Evolutionary conservation across 2,888 invertebrate genomes (phyloP).

Genomic region (Lymantria monacha): DNA sequence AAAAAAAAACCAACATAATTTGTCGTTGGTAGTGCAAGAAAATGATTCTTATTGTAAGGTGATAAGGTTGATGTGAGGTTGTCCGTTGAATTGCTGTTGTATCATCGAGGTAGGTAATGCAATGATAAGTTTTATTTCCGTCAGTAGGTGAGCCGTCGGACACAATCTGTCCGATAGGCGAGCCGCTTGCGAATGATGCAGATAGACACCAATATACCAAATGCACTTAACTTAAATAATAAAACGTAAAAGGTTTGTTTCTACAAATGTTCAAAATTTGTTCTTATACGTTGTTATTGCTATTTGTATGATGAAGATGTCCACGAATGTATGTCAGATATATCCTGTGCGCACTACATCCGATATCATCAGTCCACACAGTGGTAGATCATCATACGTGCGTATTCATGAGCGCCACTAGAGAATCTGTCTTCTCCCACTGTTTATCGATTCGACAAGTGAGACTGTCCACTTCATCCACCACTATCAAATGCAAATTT

Average conservation of each 20-base stretch:
- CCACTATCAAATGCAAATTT: too few relatives aligned
- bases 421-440: too few relatives aligned
- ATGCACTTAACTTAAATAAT: constrained; percentile 16
- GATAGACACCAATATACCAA: constrained; percentile 27
- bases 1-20: constrained; percentile 23
- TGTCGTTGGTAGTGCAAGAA: constrained; percentile 6
- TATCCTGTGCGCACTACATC: too few relatives aligned
- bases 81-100: constrained; percentile 13
- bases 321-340: too few relatives aligned
- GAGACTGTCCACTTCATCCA: too few relatives aligned
- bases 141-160: constrained; percentile 48
- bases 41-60: constrained; percentile 16
- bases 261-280: neutral
- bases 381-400: too few relatives aligned
- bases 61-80: constrained; percentile 9
- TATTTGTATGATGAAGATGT: too few relatives aligned
- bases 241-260: neutral
- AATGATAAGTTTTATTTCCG: constrained; percentile 67
- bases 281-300: too few relatives aligned
- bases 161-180: constrained; percentile 36
- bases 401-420: too few relatives aligned
- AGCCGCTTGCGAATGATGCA: constrained; percentile 23
- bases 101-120: constrained; percentile 47
- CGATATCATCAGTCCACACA: too few relatives aligned
- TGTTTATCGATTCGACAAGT: too few relatives aligned